These are phyloP conservation scores for Pseudonaja textilis DNA, from an alignment of 2,113 vertebrate genomes.

Conservation along the genomic window DNA sequence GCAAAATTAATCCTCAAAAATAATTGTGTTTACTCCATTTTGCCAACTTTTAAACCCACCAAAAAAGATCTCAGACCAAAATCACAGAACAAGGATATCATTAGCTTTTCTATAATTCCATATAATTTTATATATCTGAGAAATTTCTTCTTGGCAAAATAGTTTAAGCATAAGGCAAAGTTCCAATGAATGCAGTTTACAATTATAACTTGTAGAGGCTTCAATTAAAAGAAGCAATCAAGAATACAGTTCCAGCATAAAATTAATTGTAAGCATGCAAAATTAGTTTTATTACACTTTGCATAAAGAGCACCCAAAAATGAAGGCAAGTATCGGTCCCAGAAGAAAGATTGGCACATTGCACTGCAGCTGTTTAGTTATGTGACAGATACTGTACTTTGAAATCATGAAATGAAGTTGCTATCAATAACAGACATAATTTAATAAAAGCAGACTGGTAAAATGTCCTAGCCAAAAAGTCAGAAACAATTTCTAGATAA, in stretches of 20 bases:
- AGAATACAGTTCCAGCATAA: slow-evolving; percentile 35
- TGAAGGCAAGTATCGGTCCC: slow-evolving; percentile 17
- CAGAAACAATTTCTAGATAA: slow-evolving; percentile 38
- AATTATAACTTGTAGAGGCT: slow-evolving; percentile 39
- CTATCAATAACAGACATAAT: slow-evolving; percentile 44
- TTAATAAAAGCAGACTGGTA: slow-evolving; percentile 40
- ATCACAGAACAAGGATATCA: not conserved
- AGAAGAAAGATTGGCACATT: slow-evolving; percentile 10
- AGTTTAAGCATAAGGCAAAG: slow-evolving; percentile 7
- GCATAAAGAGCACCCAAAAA: slow-evolving; percentile 30
- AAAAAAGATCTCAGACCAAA: not conserved
- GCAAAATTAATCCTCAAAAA: not conserved
- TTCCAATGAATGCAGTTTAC: slow-evolving; percentile 1
- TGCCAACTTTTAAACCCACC: not conserved
- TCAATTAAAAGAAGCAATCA: slow-evolving; percentile 44
- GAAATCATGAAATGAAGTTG: slow-evolving; percentile 28
- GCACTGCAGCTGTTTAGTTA: slow-evolving; percentile 38
- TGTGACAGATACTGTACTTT: slow-evolving; percentile 45
- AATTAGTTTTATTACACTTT: slow-evolving; percentile 43
- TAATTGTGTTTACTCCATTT: not conserved
- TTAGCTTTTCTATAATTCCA: not conserved
- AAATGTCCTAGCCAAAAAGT: slow-evolving; percentile 27
- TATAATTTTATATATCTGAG: not conserved
- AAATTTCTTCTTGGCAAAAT: not conserved
- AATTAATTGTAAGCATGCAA: slow-evolving; percentile 40